These are phyloP conservation scores for Folsomia candida DNA, from an alignment of 2,888 invertebrate genomes.

Conservation along the genomic window DNA sequence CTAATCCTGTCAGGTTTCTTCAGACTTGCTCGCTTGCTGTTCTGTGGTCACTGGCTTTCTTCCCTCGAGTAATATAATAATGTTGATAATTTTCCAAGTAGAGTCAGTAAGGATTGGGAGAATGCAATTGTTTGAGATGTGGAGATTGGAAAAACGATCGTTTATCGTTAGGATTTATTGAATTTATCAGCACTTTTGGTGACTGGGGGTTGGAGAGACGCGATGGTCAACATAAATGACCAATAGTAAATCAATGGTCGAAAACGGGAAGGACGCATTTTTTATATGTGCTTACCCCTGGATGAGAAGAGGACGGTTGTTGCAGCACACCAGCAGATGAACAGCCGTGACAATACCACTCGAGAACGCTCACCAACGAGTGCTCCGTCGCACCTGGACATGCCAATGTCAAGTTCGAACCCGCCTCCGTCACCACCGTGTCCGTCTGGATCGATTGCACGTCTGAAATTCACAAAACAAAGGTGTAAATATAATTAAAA, in stretches of 20 bases:
- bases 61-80: background rate
- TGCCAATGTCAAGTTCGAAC: conserved; percentile 64
- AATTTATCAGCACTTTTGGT: background rate
- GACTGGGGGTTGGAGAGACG: too few species aligned
- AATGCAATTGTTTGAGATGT: background rate
- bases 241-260: background rate
- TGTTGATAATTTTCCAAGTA: background rate
- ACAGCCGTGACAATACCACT: conserved; percentile 59
- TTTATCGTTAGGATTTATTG: background rate
- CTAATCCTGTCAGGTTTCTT: too few species aligned
- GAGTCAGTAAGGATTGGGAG: too few species aligned
- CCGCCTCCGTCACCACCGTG: conserved; percentile 64
- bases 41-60: too few species aligned
- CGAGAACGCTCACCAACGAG: conserved; percentile 64
- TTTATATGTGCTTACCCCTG: conserved; percentile 50
- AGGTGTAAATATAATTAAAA: too few species aligned
- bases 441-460: conserved; percentile 62
- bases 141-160: background rate
- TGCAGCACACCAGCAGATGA: conserved; percentile 33
- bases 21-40: too few species aligned
- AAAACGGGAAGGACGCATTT: background rate
- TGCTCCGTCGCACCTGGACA: conserved; percentile 69
- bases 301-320: conserved; percentile 36
- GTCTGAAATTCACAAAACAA: conserved; percentile 58
- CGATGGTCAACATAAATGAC: background rate